A percentile compares a stretch with the other conserved stretches of the same genome.
phyloP scores from a whole-genome alignment of 2,113 vertebrate species.

The Pseudopodoces humilis region DNA sequence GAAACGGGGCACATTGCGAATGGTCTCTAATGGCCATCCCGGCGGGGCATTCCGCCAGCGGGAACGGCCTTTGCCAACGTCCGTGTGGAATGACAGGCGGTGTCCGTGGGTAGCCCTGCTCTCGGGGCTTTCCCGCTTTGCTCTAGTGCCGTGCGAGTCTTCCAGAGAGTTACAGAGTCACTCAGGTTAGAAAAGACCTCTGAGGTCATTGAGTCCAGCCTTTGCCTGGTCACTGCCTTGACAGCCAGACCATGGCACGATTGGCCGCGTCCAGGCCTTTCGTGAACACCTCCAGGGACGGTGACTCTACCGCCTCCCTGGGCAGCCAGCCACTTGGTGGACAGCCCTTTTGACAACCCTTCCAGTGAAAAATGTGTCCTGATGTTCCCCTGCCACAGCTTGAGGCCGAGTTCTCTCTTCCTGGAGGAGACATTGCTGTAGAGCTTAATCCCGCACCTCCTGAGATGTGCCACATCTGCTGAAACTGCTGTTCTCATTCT shows the following conservation, averaged over 20 bases:
- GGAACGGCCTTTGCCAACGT: fast-evolving
- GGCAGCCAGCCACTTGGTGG: neutral
- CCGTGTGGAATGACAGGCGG: fast-evolving
- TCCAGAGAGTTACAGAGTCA: too few relatives aligned
- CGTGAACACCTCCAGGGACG: neutral
- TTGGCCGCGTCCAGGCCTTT: neutral
- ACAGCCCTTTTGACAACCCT: too few relatives aligned
- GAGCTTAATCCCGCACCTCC: neutral
- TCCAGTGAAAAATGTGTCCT: neutral
- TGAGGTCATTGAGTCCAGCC: fast-evolving
- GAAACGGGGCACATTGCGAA: fast-evolving
- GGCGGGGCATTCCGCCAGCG: fast-evolving
- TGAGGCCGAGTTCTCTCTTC: too few relatives aligned
- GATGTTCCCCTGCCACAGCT: neutral
- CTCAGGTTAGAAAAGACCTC: neutral
- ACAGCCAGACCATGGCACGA: neutral
- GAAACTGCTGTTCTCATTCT: fast-evolving
- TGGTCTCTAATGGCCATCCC: fast-evolving
- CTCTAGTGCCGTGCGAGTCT: fast-evolving
- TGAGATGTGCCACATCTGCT: neutral
- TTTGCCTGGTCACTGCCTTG: too few relatives aligned
- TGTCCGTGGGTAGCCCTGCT: neutral
- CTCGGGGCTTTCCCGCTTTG: too few relatives aligned
- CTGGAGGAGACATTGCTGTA: fast-evolving
- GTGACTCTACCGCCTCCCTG: neutral